Evolutionary conservation across 2,888 invertebrate species (phyloP).

Genomic region (Lithodes maja): DNA sequence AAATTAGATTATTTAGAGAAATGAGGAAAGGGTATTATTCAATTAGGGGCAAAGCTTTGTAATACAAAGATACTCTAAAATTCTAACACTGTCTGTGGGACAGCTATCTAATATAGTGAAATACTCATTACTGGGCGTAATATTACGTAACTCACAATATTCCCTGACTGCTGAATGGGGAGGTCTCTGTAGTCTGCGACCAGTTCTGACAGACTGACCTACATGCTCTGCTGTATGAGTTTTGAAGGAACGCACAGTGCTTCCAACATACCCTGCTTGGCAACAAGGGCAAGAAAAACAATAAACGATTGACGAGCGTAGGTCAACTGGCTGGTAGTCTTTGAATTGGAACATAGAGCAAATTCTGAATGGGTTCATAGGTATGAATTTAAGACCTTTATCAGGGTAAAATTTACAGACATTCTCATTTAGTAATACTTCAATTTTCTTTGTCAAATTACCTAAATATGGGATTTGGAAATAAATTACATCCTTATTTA

Average conservation of each 20-base stretch:
- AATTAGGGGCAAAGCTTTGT: neutral
- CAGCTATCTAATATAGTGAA: neutral
- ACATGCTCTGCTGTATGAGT: neutral
- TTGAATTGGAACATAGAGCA: too few species aligned
- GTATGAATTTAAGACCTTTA: too few species aligned
- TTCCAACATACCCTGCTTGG: slow-evolving; percentile 15
- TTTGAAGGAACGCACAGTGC: neutral
- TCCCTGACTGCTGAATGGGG: slow-evolving; percentile 5
- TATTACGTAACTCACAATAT: neutral
- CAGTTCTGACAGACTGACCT: slow-evolving; percentile 9
- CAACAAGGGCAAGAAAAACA: neutral
- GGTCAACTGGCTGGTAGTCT: too few species aligned
- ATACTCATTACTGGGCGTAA: neutral
- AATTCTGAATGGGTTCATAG: too few species aligned
- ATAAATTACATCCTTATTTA: too few species aligned
- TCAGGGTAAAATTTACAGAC: too few species aligned
- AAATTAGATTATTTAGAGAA: neutral
- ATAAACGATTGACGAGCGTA: too few species aligned
- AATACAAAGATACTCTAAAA: neutral
- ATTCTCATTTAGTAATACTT: too few species aligned
- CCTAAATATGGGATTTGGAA: too few species aligned
- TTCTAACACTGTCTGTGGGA: neutral
- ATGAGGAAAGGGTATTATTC: neutral
- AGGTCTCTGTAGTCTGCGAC: neutral
- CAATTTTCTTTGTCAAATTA: too few species aligned